Percentiles rank a stretch among this genome's conserved stretches.
phyloP scores from a whole-genome alignment of 2,888 invertebrate species.

The Cephus runcator region DNA sequence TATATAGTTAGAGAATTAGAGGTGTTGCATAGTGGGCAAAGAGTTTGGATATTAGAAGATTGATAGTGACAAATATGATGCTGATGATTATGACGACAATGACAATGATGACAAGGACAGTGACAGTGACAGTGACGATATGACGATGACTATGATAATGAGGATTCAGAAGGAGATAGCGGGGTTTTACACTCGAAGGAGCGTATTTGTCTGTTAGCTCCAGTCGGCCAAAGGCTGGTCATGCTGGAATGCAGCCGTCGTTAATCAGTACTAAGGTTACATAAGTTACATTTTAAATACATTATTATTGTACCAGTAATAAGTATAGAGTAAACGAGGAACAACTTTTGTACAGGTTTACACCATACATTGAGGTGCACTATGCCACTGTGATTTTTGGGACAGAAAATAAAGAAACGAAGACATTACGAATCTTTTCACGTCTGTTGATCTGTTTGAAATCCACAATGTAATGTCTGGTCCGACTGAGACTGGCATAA shows the following conservation, averaged over 20 bases:
- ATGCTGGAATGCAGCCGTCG: slow-evolving; percentile 64
- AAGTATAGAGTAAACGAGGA: slow-evolving; percentile 50
- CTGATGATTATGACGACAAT: slow-evolving; percentile 13
- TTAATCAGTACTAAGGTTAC: slow-evolving; percentile 64
- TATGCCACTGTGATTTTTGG: slow-evolving; percentile 55
- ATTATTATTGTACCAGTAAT: slow-evolving; percentile 58
- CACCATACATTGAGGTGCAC: slow-evolving; percentile 47
- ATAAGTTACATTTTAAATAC: slow-evolving; percentile 65
- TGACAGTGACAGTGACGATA: too few relatives aligned
- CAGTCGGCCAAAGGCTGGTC: slow-evolving; percentile 64
- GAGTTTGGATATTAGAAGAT: slow-evolving; percentile 24
- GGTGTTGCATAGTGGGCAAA: slow-evolving; percentile 51
- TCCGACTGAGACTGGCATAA: background rate
- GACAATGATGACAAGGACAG: background rate
- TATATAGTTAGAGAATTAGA: slow-evolving; percentile 64
- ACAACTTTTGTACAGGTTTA: slow-evolving; percentile 58
- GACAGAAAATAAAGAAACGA: slow-evolving; percentile 50
- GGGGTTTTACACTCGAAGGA: slow-evolving; percentile 59
- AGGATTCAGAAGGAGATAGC: slow-evolving; percentile 31
- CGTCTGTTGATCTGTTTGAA: background rate
- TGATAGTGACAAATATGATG: slow-evolving; percentile 2
- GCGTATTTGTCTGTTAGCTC: slow-evolving; percentile 66
- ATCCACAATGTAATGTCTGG: background rate
- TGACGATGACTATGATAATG: background rate
- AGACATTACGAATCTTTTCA: slow-evolving; percentile 9